Evolutionary conservation across 1,140 invertebrate species (phyloP).

Genomic region (Stegodyphus mimosarum): DNA sequence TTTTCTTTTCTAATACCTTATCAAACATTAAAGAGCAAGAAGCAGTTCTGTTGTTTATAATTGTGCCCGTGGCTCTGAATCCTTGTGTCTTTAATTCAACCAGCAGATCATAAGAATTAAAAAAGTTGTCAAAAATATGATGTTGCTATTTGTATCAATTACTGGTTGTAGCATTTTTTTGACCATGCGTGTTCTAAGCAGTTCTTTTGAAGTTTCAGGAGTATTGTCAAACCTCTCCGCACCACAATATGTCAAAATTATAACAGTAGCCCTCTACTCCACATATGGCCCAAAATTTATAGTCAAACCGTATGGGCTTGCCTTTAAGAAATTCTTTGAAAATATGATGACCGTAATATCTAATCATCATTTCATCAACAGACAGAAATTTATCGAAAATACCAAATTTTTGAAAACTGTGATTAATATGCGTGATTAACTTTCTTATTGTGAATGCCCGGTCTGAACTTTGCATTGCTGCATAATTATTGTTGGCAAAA

Average conservation of each 20-base stretch:
- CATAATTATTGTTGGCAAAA: too few relatives aligned
- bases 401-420: too few relatives aligned
- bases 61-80: slow-evolving; percentile 4
- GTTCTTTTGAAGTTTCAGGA: slow-evolving; percentile 25
- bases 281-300: slow-evolving; percentile 27
- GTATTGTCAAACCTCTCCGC: slow-evolving; percentile 9
- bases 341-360: slow-evolving; percentile 16
- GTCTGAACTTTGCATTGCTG: too few relatives aligned
- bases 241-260: slow-evolving; percentile 21
- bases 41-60: neutral
- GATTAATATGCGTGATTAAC: too few relatives aligned
- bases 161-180: slow-evolving; percentile 27
- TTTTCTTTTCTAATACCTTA: slow-evolving; percentile 1
- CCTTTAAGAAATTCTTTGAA: slow-evolving; percentile 30
- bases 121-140: slow-evolving; percentile 19
- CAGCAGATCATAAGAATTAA: slow-evolving; percentile 14
- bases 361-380: slow-evolving; percentile 20
- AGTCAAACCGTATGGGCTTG: slow-evolving; percentile 39
- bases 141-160: slow-evolving; percentile 2
- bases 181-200: slow-evolving; percentile 12
- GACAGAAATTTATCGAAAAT: neutral
- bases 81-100: slow-evolving; percentile 10
- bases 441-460: too few relatives aligned
- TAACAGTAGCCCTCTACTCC: slow-evolving; percentile 4
- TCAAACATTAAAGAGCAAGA: neutral